Evolutionary conservation across 2,888 invertebrate species (phyloP).

Genomic region (Zaprionus obscuricornis): DNA sequence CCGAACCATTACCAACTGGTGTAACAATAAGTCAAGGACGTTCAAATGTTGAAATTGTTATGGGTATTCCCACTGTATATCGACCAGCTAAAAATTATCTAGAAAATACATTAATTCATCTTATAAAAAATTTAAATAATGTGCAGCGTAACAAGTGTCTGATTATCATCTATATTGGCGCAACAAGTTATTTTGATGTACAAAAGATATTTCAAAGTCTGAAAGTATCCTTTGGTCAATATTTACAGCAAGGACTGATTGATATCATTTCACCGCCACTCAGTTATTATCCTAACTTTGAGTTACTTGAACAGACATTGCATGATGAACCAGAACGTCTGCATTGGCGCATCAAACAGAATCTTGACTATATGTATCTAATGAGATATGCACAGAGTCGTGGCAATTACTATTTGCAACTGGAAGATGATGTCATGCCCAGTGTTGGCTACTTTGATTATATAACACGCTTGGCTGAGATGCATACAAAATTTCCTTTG

Average conservation of each 20-base stretch:
- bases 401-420: slow-evolving; percentile 52
- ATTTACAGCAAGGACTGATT: slow-evolving; percentile 44
- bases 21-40: slow-evolving; percentile 30
- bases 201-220: slow-evolving; percentile 18
- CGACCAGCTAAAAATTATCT: slow-evolving; percentile 18
- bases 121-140: slow-evolving; percentile 26
- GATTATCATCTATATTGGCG: slow-evolving; percentile 53
- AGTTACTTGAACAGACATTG: slow-evolving; percentile 17
- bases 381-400: slow-evolving; percentile 50
- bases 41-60: slow-evolving; percentile 31
- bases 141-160: slow-evolving; percentile 22
- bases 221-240: neutral
- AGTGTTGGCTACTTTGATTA: slow-evolving; percentile 36
- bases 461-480: slow-evolving; percentile 11
- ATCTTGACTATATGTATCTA: slow-evolving; percentile 52
- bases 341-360: slow-evolving; percentile 54
- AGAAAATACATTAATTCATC: slow-evolving; percentile 7
- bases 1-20: too few species aligned
- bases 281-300: slow-evolving; percentile 47
- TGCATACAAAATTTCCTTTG: slow-evolving; percentile 43
- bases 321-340: slow-evolving; percentile 23
- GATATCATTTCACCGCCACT: slow-evolving; percentile 52
- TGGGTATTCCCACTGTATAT: slow-evolving; percentile 54
- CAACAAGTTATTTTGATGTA: slow-evolving; percentile 5
- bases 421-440: slow-evolving; percentile 48